These are phyloP conservation scores for Gandaritis pyraliata DNA, from an alignment of 2,888 invertebrate genomes.

Conservation along the genomic window DNA sequence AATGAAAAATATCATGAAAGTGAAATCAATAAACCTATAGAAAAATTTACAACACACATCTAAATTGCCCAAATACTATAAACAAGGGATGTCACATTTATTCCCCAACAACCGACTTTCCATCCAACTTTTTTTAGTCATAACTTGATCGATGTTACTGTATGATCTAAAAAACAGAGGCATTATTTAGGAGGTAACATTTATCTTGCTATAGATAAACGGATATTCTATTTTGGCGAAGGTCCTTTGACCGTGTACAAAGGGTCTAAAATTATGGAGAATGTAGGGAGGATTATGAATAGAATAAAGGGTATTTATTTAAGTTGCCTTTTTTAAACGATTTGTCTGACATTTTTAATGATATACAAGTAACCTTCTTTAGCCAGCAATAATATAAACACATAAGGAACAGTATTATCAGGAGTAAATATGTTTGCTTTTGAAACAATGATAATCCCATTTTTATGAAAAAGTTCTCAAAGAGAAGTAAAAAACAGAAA, in stretches of 20 bases:
- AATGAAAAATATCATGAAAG: no score
- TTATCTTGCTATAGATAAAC: slow-evolving; percentile 30
- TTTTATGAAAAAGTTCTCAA: no score
- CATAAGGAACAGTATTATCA: no score
- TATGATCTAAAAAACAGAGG: slow-evolving; percentile 31
- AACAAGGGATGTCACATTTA: not conserved
- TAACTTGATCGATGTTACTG: slow-evolving; percentile 43
- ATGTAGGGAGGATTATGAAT: slow-evolving; percentile 17
- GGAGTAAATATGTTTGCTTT: no score
- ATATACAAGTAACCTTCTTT: not conserved
- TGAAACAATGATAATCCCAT: no score
- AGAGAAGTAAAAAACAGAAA: no score
- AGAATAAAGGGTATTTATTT: slow-evolving; percentile 19
- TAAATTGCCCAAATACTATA: no score
- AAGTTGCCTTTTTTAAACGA: slow-evolving; percentile 12
- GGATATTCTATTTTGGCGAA: slow-evolving; percentile 43
- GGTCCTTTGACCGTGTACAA: slow-evolving; percentile 40
- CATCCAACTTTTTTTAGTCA: slow-evolving; percentile 18
- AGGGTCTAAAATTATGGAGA: slow-evolving; percentile 38
- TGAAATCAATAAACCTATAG: no score
- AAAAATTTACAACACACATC: no score
- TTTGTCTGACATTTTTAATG: not conserved
- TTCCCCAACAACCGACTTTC: slow-evolving; percentile 13
- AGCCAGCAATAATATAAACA: not conserved
- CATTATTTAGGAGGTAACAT: slow-evolving; percentile 32